Evolutionary conservation across 1,140 invertebrate genomes (phyloP).

Genomic region (Nasonia giraulti): DNA sequence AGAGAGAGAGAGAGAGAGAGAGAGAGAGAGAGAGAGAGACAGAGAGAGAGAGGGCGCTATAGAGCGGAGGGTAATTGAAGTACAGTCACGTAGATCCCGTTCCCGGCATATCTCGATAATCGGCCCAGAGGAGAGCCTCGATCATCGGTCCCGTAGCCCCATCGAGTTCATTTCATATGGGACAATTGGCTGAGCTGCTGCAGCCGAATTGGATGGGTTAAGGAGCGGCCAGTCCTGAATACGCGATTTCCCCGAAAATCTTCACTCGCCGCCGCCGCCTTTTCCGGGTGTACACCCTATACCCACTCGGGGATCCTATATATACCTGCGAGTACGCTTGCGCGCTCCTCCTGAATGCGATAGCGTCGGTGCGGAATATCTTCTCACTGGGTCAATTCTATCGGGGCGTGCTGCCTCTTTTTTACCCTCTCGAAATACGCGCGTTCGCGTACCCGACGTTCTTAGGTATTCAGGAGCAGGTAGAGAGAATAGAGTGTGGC

Average conservation of each 20-base stretch:
- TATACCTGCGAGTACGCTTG: background rate
- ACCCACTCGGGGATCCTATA: background rate
- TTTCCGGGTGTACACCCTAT: background rate
- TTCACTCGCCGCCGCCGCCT: background rate
- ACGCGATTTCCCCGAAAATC: slow-evolving; percentile 32
- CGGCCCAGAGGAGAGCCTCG: slow-evolving; percentile 14
- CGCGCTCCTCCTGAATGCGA: slow-evolving; percentile 7
- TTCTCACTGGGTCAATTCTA: slow-evolving; percentile 26
- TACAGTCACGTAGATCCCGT: slow-evolving; percentile 43
- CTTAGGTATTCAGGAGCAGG: slow-evolving; percentile 4
- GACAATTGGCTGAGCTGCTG: slow-evolving; percentile 31
- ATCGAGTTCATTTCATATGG: slow-evolving; percentile 24
- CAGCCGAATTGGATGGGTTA: slow-evolving; percentile 39
- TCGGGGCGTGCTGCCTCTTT: background rate
- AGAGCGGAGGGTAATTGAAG: slow-evolving; percentile 31
- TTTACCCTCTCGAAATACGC: background rate
- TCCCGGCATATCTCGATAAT: slow-evolving; percentile 46
- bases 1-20: no score
- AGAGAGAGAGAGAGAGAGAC: no score
- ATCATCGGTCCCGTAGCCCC: background rate
- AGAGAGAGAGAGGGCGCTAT: no score
- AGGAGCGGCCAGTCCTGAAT: slow-evolving; percentile 25
- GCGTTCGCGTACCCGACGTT: background rate
- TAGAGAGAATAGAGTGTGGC: background rate
- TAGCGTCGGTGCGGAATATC: background rate